Conservation (phyloP, 1,140 invertebrate genomes). For the Maniola jurtina region DNA sequence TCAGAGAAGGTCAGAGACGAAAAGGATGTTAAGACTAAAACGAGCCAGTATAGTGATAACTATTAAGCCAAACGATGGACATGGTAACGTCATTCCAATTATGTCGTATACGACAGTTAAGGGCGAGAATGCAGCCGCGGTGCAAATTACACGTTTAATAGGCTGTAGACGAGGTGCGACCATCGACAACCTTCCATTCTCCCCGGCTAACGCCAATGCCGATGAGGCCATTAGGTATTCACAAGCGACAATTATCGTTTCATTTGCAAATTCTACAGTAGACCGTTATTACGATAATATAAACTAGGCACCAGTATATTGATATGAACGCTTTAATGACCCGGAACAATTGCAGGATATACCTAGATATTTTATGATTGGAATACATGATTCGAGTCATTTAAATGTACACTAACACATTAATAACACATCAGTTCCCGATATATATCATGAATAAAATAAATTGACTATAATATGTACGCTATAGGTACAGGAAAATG, state of each 20-base stretch:
- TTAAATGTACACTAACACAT: slow-evolving; percentile 13
- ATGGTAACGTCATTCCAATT: slow-evolving; percentile 19
- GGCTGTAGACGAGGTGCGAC: slow-evolving; percentile 49
- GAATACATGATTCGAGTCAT: not conserved
- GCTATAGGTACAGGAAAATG: slow-evolving; percentile 40
- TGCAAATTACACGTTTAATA: slow-evolving; percentile 35
- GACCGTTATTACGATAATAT: not conserved
- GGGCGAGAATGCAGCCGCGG: slow-evolving; percentile 28
- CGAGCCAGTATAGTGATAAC: no score
- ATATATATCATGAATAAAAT: slow-evolving; percentile 33
- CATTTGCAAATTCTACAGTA: slow-evolving; percentile 6
- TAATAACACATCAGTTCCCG: slow-evolving; percentile 16
- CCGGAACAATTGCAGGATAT: slow-evolving; percentile 1
- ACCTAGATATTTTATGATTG: slow-evolving; percentile 6
- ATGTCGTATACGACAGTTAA: not conserved
- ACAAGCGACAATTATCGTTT: slow-evolving; percentile 50
- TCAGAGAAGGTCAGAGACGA: no score
- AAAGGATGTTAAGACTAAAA: no score
- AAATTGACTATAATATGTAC: slow-evolving; percentile 36
- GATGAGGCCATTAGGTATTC: slow-evolving; percentile 62
- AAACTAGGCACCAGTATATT: not conserved
- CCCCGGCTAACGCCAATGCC: slow-evolving; percentile 54
- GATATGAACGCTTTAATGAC: not conserved
- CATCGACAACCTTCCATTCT: slow-evolving; percentile 71
- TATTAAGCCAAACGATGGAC: slow-evolving; percentile 42